These are phyloP conservation scores for Cerastis rubricosa DNA, from an alignment of 2,888 invertebrate species.

Conservation along the genomic window DNA sequence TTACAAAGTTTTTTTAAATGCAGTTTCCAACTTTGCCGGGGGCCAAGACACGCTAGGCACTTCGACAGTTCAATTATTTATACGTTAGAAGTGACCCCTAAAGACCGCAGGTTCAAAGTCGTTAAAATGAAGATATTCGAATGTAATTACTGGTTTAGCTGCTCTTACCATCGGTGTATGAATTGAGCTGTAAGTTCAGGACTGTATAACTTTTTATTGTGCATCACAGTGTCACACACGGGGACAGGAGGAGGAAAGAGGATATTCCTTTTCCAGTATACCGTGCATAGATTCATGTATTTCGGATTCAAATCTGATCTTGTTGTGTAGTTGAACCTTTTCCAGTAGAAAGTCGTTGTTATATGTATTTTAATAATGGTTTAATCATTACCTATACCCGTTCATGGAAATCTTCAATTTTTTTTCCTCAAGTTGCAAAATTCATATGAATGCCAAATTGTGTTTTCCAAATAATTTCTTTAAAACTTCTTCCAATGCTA, in stretches of 20 bases:
- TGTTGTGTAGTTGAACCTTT: not conserved
- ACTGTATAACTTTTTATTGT: not conserved
- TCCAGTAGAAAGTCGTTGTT: not conserved
- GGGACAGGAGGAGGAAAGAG: not conserved
- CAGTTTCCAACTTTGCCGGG: not conserved
- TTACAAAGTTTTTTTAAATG: not conserved
- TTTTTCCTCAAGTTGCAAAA: not conserved
- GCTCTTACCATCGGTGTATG: slow-evolving; percentile 10
- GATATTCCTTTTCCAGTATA: not conserved
- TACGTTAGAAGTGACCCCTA: slow-evolving; percentile 23
- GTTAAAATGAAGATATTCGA: slow-evolving; percentile 28
- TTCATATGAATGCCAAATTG: not conserved
- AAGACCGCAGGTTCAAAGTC: slow-evolving; percentile 36
- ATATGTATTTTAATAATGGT: not conserved
- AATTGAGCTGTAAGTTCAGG: not conserved
- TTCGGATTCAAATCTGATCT: not conserved
- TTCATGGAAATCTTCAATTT: not conserved
- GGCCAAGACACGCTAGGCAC: slow-evolving; percentile 15
- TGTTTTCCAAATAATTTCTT: not conserved
- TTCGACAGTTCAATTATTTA: slow-evolving; percentile 33
- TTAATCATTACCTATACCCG: not conserved
- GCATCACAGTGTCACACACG: not conserved
- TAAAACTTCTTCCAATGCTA: not conserved
- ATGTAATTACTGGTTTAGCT: slow-evolving; percentile 18
- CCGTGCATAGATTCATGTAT: not conserved